Evolutionary conservation across 1,140 invertebrate genomes (phyloP).

Genomic region (Pristionchus pacificus): DNA sequence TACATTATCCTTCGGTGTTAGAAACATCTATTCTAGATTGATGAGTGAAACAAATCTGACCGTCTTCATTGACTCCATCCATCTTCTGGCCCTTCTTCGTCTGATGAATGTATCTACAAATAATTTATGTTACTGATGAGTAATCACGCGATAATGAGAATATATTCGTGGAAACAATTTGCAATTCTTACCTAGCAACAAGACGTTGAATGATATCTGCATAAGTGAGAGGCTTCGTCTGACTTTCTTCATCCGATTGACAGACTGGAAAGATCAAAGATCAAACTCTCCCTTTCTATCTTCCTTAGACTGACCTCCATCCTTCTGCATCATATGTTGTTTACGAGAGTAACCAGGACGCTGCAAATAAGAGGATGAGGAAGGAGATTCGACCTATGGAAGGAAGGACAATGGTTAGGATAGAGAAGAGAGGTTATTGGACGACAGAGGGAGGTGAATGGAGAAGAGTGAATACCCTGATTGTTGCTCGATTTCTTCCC

Average conservation of each 20-base stretch:
- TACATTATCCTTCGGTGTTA: too few relatives aligned
- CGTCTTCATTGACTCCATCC: conserved; percentile 66
- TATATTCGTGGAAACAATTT: conserved; percentile 1
- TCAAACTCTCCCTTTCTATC: not conserved
- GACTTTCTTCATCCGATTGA: conserved; percentile 24
- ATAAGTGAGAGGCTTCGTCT: conserved; percentile 48
- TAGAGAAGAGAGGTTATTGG: not conserved
- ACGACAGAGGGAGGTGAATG: not conserved
- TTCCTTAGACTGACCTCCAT: too few relatives aligned
- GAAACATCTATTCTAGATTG: too few relatives aligned
- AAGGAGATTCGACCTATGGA: too few relatives aligned
- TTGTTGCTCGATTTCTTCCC: conserved; percentile 46
- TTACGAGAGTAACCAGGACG: conserved; percentile 52
- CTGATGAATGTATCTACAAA: conserved; percentile 61
- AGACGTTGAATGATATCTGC: conserved; percentile 64
- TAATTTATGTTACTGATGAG: not conserved
- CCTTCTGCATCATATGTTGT: conserved; percentile 42
- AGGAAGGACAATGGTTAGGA: too few relatives aligned
- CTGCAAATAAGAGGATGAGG: conserved; percentile 31
- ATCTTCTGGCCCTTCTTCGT: conserved; percentile 64
- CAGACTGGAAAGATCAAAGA: not conserved
- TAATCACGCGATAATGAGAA: not conserved
- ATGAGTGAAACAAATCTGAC: too few relatives aligned
- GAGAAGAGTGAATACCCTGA: conserved; percentile 35
- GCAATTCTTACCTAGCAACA: conserved; percentile 54